phyloP scores from a whole-genome alignment of 2,113 vertebrate species.

The Cromileptes altivelis region DNA sequence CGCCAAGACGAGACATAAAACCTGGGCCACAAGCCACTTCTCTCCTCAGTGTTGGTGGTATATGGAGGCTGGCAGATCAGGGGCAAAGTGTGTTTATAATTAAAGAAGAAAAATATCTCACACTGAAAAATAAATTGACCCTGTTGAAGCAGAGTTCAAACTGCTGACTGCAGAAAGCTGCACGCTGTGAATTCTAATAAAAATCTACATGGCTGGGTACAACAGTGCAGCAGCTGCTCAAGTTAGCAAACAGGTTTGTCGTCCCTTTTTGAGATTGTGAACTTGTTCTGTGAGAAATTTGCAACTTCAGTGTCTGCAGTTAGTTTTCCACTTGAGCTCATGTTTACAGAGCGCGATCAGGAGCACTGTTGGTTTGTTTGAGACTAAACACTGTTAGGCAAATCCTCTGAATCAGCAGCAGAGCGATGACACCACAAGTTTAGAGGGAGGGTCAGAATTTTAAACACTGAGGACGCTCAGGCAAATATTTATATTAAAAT shows the following conservation, averaged over 20 bases:
- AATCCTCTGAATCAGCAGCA: background rate
- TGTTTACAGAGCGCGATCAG: background rate
- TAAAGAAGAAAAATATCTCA: background rate
- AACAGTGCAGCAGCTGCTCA: background rate
- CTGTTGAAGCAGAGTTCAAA: background rate
- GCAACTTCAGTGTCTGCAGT: no score
- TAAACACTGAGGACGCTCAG: background rate
- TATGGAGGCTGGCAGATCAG: background rate
- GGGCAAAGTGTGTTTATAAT: background rate
- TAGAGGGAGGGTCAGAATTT: background rate
- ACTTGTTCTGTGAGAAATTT: no score
- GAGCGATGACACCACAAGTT: background rate
- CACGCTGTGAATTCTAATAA: background rate
- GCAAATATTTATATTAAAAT: background rate
- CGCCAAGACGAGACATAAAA: background rate
- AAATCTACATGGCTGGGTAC: background rate
- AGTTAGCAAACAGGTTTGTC: background rate
- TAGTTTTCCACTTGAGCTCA: background rate
- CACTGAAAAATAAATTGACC: background rate
- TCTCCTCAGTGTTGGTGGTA: background rate
- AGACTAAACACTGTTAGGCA: background rate
- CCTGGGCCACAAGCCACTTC: background rate
- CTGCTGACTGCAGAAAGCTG: background rate
- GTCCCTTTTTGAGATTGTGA: no score
- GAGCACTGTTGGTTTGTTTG: background rate